phyloP scores from a whole-genome alignment of 2,888 invertebrate species.

The Synanthedon tipuliformis region DNA sequence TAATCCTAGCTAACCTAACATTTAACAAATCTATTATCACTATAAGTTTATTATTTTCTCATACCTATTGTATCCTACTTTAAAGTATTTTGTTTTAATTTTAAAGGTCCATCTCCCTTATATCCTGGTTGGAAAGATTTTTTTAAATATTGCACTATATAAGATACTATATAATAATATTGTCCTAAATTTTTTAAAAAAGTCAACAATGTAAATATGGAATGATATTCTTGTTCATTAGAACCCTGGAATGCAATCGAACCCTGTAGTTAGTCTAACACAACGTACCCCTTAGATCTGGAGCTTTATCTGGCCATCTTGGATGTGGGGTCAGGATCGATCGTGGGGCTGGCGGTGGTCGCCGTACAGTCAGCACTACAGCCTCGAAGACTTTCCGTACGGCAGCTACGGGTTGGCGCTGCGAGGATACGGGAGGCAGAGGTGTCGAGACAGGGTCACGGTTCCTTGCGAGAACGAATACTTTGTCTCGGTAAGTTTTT shows the following conservation, averaged over 20 bases:
- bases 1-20: no score
- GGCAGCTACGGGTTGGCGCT: conserved; percentile 44
- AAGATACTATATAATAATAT: no score
- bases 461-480: conserved; percentile 89
- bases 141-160: no score
- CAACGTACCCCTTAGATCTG: conserved; percentile 45
- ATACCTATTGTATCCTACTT: no score
- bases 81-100: no score
- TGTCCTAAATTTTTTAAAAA: neutral
- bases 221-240: neutral
- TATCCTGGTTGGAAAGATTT: no score
- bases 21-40: no score
- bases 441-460: conserved; percentile 79
- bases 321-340: conserved; percentile 46
- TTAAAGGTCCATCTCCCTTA: no score
- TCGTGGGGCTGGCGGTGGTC: conserved; percentile 35
- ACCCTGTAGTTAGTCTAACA: conserved; percentile 46
- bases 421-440: conserved; percentile 39
- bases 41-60: no score
- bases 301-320: conserved; percentile 54
- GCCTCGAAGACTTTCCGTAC: conserved; percentile 25
- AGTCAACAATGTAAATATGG: neutral
- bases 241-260: conserved; percentile 1
- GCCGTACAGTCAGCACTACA: conserved; percentile 54
- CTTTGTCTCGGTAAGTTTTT: conserved; percentile 74